These are phyloP conservation scores for Episyrphus balteatus DNA, from an alignment of 1,140 invertebrate species.

Conservation along the genomic window DNA sequence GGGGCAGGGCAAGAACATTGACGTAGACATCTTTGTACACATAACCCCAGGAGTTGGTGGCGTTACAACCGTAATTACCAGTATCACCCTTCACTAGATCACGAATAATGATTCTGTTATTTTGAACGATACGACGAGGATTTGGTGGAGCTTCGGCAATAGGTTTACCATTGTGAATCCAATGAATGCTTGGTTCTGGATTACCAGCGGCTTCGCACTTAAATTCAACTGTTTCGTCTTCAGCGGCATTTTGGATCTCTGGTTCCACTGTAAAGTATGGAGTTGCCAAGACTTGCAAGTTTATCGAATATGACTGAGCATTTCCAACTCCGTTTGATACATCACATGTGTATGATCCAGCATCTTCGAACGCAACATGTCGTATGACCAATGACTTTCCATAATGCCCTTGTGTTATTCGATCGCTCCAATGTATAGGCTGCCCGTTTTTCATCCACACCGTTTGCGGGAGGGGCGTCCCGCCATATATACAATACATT, in stretches of 20 bases:
- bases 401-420: conserved; percentile 75
- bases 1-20: conserved; percentile 87
- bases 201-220: conserved; percentile 77
- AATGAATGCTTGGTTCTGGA: conserved; percentile 83
- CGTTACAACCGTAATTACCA: conserved; percentile 97
- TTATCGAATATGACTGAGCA: conserved; percentile 73
- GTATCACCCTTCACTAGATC: conserved; percentile 82
- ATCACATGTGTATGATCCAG: conserved; percentile 80
- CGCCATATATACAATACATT: conserved; percentile 82
- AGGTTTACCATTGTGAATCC: conserved; percentile 93
- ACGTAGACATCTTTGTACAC: conserved; percentile 97
- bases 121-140: conserved; percentile 51
- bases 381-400: conserved; percentile 85
- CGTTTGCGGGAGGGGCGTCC: conserved; percentile 71
- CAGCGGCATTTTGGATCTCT: conserved; percentile 75
- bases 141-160: conserved; percentile 66
- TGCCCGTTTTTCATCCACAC: conserved; percentile 75
- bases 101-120: conserved; percentile 70
- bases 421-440: conserved; percentile 53
- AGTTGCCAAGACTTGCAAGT: conserved; percentile 66
- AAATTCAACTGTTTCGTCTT: conserved; percentile 82
- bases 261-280: conserved; percentile 92
- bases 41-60: conserved; percentile 94
- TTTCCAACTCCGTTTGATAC: conserved; percentile 81
- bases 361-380: conserved; percentile 73